Conservation (phyloP, 2,113 vertebrate species). For the Xenopus tropicalis region DNA sequence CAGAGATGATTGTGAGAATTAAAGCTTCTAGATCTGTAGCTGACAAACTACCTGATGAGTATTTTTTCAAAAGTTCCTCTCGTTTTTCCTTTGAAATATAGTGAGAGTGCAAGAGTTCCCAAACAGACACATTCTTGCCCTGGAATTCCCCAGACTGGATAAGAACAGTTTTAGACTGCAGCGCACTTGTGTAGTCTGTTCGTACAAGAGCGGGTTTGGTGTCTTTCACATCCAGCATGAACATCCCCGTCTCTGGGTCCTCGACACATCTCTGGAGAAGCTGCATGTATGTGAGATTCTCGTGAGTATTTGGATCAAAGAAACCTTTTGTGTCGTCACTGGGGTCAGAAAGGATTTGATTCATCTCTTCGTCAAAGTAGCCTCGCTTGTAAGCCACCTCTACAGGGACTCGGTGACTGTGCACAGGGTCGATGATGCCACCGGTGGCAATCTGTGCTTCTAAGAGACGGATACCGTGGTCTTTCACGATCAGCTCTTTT, state of each 20-base stretch:
- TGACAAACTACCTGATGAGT: constrained; percentile 48
- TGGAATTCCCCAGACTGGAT: constrained; percentile 61
- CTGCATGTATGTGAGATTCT: constrained; percentile 67
- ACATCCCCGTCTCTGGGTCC: constrained; percentile 59
- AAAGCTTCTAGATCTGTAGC: constrained; percentile 62
- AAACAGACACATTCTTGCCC: constrained; percentile 17
- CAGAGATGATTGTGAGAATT: constrained; percentile 54
- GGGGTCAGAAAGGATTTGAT: constrained; percentile 59
- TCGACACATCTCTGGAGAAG: constrained; percentile 64
- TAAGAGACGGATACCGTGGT: constrained; percentile 77
- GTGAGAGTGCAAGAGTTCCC: constrained; percentile 62
- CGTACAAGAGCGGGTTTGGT: constrained; percentile 48
- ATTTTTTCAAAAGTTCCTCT: constrained; percentile 59
- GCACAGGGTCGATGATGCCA: constrained; percentile 70
- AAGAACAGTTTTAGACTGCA: constrained; percentile 61
- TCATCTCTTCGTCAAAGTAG: constrained; percentile 63
- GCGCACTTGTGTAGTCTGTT: constrained; percentile 44
- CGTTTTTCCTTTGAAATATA: constrained; percentile 50
- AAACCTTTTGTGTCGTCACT: constrained; percentile 64
- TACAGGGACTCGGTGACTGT: constrained; percentile 63
- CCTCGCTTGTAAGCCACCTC: constrained; percentile 64
- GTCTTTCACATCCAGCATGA: constrained; percentile 58
- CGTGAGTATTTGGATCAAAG: constrained; percentile 73
- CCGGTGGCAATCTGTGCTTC: constrained; percentile 75
- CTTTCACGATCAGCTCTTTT: constrained; percentile 75